Evolutionary conservation across 2,797 vertebrate species (phyloP), one percentile per base, ranked within the genome.

Genomic region (Craterocephalus amniculus): DNA sequence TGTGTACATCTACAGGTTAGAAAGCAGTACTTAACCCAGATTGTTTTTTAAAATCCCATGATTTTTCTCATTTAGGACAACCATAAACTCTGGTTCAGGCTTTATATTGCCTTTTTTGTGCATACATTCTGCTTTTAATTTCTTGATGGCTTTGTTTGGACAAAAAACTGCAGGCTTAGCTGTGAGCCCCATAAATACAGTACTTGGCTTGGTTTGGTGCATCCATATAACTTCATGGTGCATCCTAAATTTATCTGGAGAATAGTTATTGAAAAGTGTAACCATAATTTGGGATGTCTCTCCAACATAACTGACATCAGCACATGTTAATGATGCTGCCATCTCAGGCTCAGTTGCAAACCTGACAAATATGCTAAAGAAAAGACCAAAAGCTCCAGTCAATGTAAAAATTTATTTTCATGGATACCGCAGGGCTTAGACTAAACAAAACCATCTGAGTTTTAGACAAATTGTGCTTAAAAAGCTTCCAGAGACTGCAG

Each of bases 281-380:
- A 67, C 32, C 71, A 22, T 60, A 55, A 66, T 34, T 35, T 72
- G 55, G 69, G 45, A 58, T 56, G 35, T 43, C 38, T 58, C 54
- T 14, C 26, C 32, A 71, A 70, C 0, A 29, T 43, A 49, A 58
- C 60, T 70, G 64, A 70, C 49, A 63, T 24, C 20, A 49, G 48
- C 38, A 51, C 0, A 1, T 60, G 31, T 58, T 58, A 66, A 54
- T 34, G 34, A 67, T 74, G 35, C 8, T 22, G 22, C 58, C 43
- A 61, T 63, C 18, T 63, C 27, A 22, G 71, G 55, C 59, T 71
- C n/a, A 45, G 59, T 57, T 74, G 27, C 51, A 51, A 26, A 80
- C 54, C 74, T 83, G 80, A 71, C 14, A 70, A 36, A 75, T 65
- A 14, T 48, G 29, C 40, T 81, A 11, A 67, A 35, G 4, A 74